These are phyloP conservation scores for Epizoanthus stellaris DNA, from an alignment of 92 coral and sea anemone genomes.

Conservation along the genomic window DNA sequence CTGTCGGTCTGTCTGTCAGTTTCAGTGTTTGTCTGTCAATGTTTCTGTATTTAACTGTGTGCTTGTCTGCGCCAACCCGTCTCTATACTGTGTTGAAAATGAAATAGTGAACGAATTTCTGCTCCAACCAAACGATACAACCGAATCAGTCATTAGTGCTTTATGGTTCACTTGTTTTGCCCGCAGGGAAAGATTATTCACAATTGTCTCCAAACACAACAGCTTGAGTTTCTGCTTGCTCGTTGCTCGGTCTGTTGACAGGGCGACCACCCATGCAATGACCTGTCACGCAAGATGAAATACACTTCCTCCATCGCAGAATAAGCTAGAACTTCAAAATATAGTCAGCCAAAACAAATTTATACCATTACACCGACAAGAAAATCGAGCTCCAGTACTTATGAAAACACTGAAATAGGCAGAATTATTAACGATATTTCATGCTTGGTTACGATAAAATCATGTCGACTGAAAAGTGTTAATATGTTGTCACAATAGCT, in stretches of 20 bases:
- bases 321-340: no score
- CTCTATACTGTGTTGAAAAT: background rate
- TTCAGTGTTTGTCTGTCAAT: no score
- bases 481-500: background rate
- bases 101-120: background rate
- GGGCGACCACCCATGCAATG: background rate
- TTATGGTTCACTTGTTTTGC: background rate
- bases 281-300: conserved; percentile 12
- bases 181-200: background rate
- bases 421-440: no score
- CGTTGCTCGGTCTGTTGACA: conserved; percentile 2
- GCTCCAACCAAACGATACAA: background rate
- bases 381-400: background rate
- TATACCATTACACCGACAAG: no score
- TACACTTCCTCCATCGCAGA: background rate
- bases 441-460: background rate
- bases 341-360: no score
- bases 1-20: no score
- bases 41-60: no score
- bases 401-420: background rate
- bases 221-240: background rate
- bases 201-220: background rate
- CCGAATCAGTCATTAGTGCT: background rate
- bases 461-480: background rate
- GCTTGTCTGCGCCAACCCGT: no score